phyloP scores from a whole-genome alignment of 1,140 invertebrate species.

The Pseudomyrmex flavicornis region DNA sequence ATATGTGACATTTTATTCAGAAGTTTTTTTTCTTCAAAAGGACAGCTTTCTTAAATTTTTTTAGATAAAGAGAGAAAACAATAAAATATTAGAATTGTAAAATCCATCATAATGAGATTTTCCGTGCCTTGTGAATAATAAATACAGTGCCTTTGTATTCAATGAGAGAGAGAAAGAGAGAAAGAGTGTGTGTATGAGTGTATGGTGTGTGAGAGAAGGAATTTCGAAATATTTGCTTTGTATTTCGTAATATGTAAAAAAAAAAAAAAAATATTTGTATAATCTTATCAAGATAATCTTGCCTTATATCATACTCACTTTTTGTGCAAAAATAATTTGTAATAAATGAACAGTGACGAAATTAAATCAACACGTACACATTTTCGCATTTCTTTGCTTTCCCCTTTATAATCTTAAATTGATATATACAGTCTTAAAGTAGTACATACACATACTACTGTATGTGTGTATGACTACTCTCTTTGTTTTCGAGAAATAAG shows the following conservation, averaged over 20 bases:
- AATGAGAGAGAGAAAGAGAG: constrained; percentile 11
- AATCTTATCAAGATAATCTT: background rate
- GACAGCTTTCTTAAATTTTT: too few species aligned
- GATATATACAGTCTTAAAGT: too few species aligned
- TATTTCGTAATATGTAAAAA: constrained; percentile 44
- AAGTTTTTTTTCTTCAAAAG: too few species aligned
- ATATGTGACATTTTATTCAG: too few species aligned
- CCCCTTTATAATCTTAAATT: background rate
- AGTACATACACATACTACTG: too few species aligned
- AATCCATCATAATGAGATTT: background rate
- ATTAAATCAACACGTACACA: background rate
- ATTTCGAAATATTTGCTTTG: constrained; percentile 44
- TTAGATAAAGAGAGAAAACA: background rate
- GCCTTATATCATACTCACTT: background rate
- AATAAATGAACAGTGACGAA: background rate
- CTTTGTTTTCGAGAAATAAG: background rate
- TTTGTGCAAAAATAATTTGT: constrained; percentile 15
- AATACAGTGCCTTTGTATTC: constrained; percentile 33
- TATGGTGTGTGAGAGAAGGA: background rate
- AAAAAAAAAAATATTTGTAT: background rate
- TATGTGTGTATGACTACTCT: too few species aligned
- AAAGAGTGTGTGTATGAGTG: background rate
- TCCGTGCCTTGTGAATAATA: constrained; percentile 44
- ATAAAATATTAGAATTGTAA: constrained; percentile 28
- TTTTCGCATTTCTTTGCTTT: background rate